phyloP scores from a whole-genome alignment of 2,888 invertebrate genomes.

The Pammene aurita region DNA sequence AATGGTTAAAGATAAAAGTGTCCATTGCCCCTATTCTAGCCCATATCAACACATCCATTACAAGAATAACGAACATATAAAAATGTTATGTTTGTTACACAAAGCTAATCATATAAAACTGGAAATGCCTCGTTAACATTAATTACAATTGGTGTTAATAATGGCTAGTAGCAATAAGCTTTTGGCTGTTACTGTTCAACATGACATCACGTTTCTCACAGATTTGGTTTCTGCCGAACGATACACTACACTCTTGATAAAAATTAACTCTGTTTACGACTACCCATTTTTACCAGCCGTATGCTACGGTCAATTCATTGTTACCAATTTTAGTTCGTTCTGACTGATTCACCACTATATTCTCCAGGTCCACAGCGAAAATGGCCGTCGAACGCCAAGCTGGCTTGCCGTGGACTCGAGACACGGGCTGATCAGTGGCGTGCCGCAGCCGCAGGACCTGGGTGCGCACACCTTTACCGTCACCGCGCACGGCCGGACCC shows the following conservation, averaged over 20 bases:
- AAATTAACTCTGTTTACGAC: too few relatives aligned
- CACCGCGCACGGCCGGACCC: constrained; percentile 79
- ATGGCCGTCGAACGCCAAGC: constrained; percentile 78
- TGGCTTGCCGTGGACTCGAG: constrained; percentile 89
- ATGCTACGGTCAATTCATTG: too few relatives aligned
- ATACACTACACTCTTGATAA: too few relatives aligned
- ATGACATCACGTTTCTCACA: too few relatives aligned
- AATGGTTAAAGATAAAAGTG: neutral
- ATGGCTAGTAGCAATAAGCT: neutral
- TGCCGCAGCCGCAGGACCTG: constrained; percentile 87
- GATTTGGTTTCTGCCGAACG: too few relatives aligned
- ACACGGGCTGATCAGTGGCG: constrained; percentile 88
- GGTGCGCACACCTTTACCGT: constrained; percentile 86
- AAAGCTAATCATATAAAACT: neutral
- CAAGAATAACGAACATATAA: neutral
- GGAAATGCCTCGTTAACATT: constrained; percentile 8
- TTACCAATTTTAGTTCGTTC: too few relatives aligned
- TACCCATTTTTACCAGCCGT: too few relatives aligned
- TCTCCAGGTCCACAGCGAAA: constrained; percentile 68
- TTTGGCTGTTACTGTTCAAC: neutral
- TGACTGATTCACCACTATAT: neutral
- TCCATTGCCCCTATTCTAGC: neutral
- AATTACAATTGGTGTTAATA: neutral
- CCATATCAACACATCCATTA: neutral
- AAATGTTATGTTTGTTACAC: neutral